Conservation (phyloP, 2,797 vertebrate genomes). For the Clarias pachynema region DNA sequence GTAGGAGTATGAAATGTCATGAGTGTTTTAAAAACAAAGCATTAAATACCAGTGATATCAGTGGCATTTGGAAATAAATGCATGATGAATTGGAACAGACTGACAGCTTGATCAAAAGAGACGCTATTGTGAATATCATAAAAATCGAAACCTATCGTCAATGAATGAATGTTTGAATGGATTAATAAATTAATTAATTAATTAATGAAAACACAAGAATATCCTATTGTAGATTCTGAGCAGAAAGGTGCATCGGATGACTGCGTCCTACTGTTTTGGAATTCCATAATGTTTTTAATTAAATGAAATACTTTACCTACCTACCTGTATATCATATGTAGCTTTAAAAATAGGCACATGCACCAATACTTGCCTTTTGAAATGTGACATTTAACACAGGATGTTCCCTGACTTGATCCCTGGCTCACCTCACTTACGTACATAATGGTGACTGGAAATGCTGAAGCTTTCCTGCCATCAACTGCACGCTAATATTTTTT, state of each 20-base stretch:
- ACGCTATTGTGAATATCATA: background rate
- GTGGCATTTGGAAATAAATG: background rate
- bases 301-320: background rate
- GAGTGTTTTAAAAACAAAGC: background rate
- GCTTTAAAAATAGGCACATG: background rate
- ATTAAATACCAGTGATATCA: background rate
- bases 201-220: background rate
- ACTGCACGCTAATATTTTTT: slow-evolving; percentile 26
- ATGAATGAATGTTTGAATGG: too few relatives aligned
- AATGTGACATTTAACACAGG: background rate
- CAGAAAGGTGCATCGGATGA: too few relatives aligned
- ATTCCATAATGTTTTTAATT: background rate
- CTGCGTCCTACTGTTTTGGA: too few relatives aligned
- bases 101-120: slow-evolving; percentile 15
- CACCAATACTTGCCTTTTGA: background rate
- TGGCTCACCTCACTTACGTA: background rate
- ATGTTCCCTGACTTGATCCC: background rate
- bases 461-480: slow-evolving; percentile 30
- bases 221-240: background rate
- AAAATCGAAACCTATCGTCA: background rate
- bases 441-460: background rate
- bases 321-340: background rate
- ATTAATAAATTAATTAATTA: background rate
- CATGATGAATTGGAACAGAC: slow-evolving; percentile 25
- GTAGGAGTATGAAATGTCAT: background rate